Evolutionary conservation across 1,140 invertebrate species (phyloP).

Genomic region (Drosophila neocordata): DNA sequence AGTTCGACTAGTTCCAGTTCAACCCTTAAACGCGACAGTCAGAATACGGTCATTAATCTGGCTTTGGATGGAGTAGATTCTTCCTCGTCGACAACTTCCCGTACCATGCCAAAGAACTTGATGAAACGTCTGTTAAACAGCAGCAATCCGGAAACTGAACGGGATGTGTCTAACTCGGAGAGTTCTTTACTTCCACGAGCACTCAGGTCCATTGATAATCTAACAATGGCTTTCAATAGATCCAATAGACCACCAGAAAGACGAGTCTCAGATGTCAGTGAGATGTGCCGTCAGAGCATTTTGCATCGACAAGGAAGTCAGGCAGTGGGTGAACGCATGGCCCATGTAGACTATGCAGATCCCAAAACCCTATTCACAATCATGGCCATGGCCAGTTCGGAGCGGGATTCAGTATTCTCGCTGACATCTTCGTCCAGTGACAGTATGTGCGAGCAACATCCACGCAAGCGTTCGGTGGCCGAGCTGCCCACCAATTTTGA

Average conservation of each 20-base stretch:
- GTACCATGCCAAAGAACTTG: constrained; percentile 68
- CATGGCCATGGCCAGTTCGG: constrained; percentile 75
- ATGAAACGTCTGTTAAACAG: constrained; percentile 59
- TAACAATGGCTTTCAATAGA: constrained; percentile 60
- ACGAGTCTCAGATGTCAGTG: constrained; percentile 74
- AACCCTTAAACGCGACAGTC: constrained; percentile 68
- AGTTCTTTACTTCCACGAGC: constrained; percentile 67
- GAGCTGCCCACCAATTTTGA: constrained; percentile 57
- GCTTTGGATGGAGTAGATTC: constrained; percentile 39
- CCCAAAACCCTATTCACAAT: constrained; percentile 86
- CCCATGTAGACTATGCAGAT: constrained; percentile 93
- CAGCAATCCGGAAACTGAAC: constrained; percentile 16
- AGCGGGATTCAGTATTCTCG: constrained; percentile 85
- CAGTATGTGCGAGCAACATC: constrained; percentile 81
- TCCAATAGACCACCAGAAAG: constrained; percentile 75
- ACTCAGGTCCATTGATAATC: constrained; percentile 69
- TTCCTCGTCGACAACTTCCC: constrained; percentile 26
- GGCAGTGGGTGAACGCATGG: constrained; percentile 92
- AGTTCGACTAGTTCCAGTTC: constrained; percentile 51
- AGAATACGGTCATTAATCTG: constrained; percentile 70
- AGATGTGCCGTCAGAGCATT: constrained; percentile 77
- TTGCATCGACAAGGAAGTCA: constrained; percentile 91
- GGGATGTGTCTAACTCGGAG: constrained; percentile 61
- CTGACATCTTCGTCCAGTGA: constrained; percentile 86
- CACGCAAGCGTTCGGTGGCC: constrained; percentile 43